Conservation (phyloP, 2,888 invertebrate genomes). For the Temnothorax rugatulus region DNA sequence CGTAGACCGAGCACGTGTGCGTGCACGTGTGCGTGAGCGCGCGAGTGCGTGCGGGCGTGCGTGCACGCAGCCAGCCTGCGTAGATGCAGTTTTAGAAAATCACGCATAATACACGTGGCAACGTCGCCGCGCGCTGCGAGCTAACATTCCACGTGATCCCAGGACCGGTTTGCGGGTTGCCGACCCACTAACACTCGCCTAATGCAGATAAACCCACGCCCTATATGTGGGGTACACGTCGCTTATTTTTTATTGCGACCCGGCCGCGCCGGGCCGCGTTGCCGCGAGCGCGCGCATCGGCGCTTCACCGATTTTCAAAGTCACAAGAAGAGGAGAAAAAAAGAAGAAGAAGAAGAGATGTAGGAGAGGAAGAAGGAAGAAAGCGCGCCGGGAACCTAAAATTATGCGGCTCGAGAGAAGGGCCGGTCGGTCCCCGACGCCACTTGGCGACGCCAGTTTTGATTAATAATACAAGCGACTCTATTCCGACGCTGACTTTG, state of each 20-base stretch:
- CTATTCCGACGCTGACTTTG: not conserved
- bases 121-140: constrained; percentile 72
- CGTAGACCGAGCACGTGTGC: not conserved
- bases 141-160: constrained; percentile 78
- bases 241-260: constrained; percentile 77
- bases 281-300: constrained; percentile 17
- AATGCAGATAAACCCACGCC: constrained; percentile 77
- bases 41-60: not conserved
- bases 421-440: not conserved
- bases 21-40: not conserved
- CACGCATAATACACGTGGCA: constrained; percentile 77
- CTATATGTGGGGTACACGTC: constrained; percentile 72
- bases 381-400: constrained; percentile 24
- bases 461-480: constrained; percentile 37
- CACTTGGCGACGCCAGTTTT: constrained; percentile 8
- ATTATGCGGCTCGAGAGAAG: constrained; percentile 25
- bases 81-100: constrained; percentile 79
- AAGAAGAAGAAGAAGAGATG: not conserved
- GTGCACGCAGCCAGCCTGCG: constrained; percentile 1
- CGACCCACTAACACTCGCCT: constrained; percentile 77
- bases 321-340: not conserved
- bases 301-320: constrained; percentile 53
- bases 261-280: constrained; percentile 33
- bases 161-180: constrained; percentile 80
- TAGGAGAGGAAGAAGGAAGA: not conserved